phyloP scores from a whole-genome alignment of 2,113 vertebrate species.

The Jacana jacana region DNA sequence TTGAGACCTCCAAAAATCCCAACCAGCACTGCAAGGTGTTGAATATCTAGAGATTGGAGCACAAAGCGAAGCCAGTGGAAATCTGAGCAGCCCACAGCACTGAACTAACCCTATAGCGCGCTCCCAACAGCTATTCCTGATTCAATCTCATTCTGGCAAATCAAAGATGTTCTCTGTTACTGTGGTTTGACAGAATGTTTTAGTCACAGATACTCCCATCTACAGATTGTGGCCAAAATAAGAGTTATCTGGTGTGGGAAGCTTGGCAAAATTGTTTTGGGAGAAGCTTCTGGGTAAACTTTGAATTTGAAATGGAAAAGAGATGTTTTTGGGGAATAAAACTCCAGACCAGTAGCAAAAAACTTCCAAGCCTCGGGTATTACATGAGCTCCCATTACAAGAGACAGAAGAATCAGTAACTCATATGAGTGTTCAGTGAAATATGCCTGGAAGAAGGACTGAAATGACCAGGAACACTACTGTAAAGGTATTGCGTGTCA shows the following conservation, averaged over 20 bases:
- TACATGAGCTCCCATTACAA: neutral
- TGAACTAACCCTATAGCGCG: neutral
- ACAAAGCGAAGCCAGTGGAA: neutral
- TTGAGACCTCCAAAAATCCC: neutral
- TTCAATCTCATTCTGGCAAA: neutral
- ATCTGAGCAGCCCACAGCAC: neutral
- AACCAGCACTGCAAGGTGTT: fast-evolving
- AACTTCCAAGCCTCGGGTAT: neutral
- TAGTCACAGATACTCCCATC: neutral
- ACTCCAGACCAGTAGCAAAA: neutral
- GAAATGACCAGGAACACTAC: neutral
- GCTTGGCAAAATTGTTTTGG: neutral
- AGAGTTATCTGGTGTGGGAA: neutral
- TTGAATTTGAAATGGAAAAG: neutral
- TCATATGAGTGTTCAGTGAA: neutral
- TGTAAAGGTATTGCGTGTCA: neutral
- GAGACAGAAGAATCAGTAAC: neutral
- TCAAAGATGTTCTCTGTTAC: conserved; percentile 60
- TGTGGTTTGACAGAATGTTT: conserved; percentile 37
- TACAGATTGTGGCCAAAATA: neutral
- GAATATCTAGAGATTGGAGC: neutral
- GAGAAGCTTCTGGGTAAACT: neutral
- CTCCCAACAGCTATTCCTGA: neutral
- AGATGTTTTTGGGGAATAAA: neutral
- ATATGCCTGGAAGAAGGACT: neutral